These are phyloP conservation scores for Xylota sylvarum DNA, from an alignment of 2,888 invertebrate species.

Conservation along the genomic window DNA sequence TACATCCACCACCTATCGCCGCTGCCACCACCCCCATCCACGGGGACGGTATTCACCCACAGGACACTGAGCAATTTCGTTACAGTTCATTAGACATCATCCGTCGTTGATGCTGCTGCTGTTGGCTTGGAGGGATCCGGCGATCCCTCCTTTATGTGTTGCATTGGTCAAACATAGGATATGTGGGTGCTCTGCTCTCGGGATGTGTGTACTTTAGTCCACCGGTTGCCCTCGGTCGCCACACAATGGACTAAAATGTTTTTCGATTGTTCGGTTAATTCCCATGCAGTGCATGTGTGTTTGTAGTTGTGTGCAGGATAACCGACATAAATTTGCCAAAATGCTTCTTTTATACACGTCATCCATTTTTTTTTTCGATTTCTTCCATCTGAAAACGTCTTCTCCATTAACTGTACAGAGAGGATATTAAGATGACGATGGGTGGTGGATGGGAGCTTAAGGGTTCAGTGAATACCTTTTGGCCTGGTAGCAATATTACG, in stretches of 20 bases:
- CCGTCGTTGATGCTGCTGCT: constrained; percentile 70
- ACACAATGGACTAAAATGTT: constrained; percentile 76
- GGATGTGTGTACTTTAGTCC: constrained; percentile 66
- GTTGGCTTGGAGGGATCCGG: constrained; percentile 48
- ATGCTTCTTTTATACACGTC: constrained; percentile 61
- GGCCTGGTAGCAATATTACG: constrained; percentile 66
- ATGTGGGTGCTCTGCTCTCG: constrained; percentile 32
- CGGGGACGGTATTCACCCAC: constrained; percentile 68
- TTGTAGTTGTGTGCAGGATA: constrained; percentile 44
- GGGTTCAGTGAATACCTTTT: constrained; percentile 74
- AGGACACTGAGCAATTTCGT: constrained; percentile 78
- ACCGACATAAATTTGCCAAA: constrained; percentile 68
- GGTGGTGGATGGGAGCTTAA: constrained; percentile 30
- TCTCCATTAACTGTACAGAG: constrained; percentile 71
- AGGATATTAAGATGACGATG: constrained; percentile 59
- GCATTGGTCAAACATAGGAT: constrained; percentile 73
- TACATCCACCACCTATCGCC: constrained; percentile 62
- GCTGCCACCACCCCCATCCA: constrained; percentile 34
- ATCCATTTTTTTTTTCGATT: constrained; percentile 29
- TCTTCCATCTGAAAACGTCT: constrained; percentile 44
- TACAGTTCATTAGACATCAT: constrained; percentile 78
- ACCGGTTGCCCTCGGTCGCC: constrained; percentile 73
- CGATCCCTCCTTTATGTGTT: constrained; percentile 67
- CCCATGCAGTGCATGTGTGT: constrained; percentile 60
- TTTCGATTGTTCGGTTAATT: constrained; percentile 77